These are phyloP conservation scores for Idaea dimidiata DNA, from an alignment of 2,888 invertebrate genomes.

Conservation along the genomic window DNA sequence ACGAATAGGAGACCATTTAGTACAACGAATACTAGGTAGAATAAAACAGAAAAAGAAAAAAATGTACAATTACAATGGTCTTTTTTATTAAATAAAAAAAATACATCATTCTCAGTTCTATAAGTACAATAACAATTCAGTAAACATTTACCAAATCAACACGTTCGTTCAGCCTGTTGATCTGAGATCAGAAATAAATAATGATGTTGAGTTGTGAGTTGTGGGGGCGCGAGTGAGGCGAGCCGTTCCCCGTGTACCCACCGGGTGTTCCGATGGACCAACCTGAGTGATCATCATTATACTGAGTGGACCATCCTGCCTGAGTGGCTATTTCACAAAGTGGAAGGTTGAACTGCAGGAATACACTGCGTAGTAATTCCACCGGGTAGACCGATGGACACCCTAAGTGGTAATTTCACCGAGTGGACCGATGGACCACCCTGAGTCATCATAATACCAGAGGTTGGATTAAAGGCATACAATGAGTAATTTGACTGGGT, in stretches of 20 bases:
- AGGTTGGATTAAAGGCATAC: no score
- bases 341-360: no score
- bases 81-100: constrained; percentile 78
- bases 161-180: constrained; percentile 62
- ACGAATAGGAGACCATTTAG: no score
- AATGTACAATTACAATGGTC: constrained; percentile 60
- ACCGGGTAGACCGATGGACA: no score
- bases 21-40: constrained; percentile 1
- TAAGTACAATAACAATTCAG: constrained; percentile 79
- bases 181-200: constrained; percentile 75
- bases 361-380: no score
- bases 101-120: constrained; percentile 76
- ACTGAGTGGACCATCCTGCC: no score
- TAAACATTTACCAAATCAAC: constrained; percentile 77
- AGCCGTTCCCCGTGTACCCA: not conserved
- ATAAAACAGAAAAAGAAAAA: constrained; percentile 18
- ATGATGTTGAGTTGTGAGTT: constrained; percentile 40
- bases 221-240: constrained; percentile 6
- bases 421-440: no score
- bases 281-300: no score
- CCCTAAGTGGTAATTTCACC: no score
- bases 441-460: no score
- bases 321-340: no score
- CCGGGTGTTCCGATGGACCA: not conserved
- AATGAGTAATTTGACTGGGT: not conserved